Conservation (phyloP, 35 echinoderm and acorn worm species). For the Lytechinus pictus region DNA sequence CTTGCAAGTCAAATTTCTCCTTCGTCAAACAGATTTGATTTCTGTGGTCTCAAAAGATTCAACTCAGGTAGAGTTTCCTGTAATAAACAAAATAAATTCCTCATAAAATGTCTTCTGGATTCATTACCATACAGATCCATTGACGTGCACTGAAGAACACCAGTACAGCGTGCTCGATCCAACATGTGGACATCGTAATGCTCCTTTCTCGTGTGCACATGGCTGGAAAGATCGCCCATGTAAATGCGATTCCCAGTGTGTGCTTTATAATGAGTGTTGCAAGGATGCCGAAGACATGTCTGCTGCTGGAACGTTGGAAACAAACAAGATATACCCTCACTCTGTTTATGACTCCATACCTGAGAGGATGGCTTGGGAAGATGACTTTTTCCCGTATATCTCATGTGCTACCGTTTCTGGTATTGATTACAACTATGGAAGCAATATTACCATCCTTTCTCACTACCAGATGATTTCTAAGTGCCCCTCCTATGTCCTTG, state of each 20-base stretch:
- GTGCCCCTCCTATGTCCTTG: background rate
- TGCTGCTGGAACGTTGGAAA: background rate
- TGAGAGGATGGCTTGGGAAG: conserved; percentile 36
- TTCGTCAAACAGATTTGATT: too few species aligned
- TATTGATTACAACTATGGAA: background rate
- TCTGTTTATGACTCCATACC: background rate
- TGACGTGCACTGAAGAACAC: background rate
- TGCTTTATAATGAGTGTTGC: background rate
- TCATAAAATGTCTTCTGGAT: too few species aligned
- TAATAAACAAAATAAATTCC: too few species aligned
- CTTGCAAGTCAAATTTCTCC: too few species aligned
- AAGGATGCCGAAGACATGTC: background rate
- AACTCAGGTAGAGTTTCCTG: too few species aligned
- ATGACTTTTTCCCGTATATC: conserved; percentile 16
- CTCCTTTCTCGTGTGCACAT: background rate
- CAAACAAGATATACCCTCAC: background rate
- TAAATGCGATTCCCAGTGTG: conserved; percentile 35
- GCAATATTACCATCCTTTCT: background rate
- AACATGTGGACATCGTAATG: background rate
- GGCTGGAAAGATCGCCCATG: background rate
- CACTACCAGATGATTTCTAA: background rate
- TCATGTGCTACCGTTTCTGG: background rate
- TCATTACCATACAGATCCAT: background rate
- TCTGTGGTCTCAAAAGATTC: too few species aligned
- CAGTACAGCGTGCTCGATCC: background rate